Evolutionary conservation across 2,888 invertebrate species (phyloP).

Genomic region (Acanthosepion esculentum): DNA sequence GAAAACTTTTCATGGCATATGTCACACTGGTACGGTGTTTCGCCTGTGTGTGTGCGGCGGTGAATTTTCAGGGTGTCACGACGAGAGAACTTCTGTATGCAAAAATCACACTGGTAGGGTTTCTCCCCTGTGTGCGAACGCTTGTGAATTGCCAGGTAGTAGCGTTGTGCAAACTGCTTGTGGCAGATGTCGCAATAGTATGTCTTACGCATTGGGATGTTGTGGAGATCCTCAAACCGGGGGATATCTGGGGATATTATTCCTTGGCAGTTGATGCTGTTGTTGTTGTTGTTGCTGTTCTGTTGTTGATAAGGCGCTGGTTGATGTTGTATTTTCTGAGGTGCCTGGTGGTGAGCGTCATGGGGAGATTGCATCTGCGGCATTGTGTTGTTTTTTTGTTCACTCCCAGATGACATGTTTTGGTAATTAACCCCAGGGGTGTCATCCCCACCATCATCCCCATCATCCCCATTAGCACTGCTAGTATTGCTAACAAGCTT

Average conservation of each 20-base stretch:
- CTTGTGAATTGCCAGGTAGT: slow-evolving; percentile 38
- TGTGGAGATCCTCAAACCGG: slow-evolving; percentile 39
- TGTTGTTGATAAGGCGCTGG: not conserved
- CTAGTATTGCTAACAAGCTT: not conserved
- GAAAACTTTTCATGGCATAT: slow-evolving; percentile 38
- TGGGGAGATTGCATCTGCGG: not conserved
- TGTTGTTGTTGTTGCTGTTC: not conserved
- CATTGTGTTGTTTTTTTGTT: not conserved
- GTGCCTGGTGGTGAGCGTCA: not conserved
- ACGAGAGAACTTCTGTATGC: slow-evolving; percentile 37
- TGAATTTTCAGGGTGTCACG: slow-evolving; percentile 35
- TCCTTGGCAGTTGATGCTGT: not conserved
- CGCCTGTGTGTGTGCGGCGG: slow-evolving; percentile 13
- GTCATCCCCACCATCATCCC: not conserved
- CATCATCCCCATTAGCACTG: not conserved
- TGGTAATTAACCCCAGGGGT: not conserved
- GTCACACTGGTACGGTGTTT: slow-evolving; percentile 25
- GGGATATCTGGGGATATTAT: slow-evolving; percentile 40
- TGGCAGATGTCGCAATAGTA: slow-evolving; percentile 45
- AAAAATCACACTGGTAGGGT: slow-evolving; percentile 42
- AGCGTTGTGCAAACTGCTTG: slow-evolving; percentile 44
- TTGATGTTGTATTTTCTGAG: not conserved
- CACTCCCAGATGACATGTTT: not conserved
- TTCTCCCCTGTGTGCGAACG: slow-evolving; percentile 42
- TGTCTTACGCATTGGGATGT: not conserved